These are phyloP conservation scores for Mythimna albipuncta DNA, from an alignment of 2,888 invertebrate species.

Conservation along the genomic window DNA sequence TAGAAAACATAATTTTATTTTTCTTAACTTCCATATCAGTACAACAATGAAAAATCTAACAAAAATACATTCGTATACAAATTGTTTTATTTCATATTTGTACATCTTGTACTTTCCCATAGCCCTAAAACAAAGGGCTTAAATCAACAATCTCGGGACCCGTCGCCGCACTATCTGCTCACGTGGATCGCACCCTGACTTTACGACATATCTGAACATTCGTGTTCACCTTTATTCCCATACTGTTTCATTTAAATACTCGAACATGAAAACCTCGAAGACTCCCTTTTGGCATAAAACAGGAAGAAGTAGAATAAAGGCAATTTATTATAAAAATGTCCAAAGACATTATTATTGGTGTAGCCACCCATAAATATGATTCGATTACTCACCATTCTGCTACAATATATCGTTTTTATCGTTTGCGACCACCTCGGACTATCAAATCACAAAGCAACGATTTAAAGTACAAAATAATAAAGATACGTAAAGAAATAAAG, in stretches of 20 bases:
- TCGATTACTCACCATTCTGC: constrained; percentile 83
- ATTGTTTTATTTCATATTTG: constrained; percentile 62
- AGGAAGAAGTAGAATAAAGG: constrained; percentile 71
- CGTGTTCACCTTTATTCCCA: constrained; percentile 68
- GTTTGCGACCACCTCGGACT: constrained; percentile 62
- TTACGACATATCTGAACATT: constrained; percentile 72
- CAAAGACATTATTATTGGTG: constrained; percentile 76
- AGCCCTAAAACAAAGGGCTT: constrained; percentile 78
- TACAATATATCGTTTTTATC: constrained; percentile 61
- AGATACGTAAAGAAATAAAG: constrained; percentile 82
- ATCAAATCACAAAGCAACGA: constrained; percentile 76
- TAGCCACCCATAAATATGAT: constrained; percentile 75
- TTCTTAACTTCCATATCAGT: constrained; percentile 17
- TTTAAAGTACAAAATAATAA: constrained; percentile 78
- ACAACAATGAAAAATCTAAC: constrained; percentile 51
- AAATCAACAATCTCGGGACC: constrained; percentile 79
- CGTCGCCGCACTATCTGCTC: constrained; percentile 76
- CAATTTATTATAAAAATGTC: constrained; percentile 74
- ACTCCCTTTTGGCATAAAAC: constrained; percentile 62
- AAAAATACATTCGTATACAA: constrained; percentile 45
- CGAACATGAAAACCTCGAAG: constrained; percentile 46
- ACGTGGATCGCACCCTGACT: constrained; percentile 81
- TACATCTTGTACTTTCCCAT: constrained; percentile 70
- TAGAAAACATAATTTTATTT: constrained; percentile 4
- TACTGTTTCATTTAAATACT: constrained; percentile 64